These are phyloP conservation scores for Apomyelois bistriatella DNA, from an alignment of 2,888 invertebrate genomes.

Conservation along the genomic window DNA sequence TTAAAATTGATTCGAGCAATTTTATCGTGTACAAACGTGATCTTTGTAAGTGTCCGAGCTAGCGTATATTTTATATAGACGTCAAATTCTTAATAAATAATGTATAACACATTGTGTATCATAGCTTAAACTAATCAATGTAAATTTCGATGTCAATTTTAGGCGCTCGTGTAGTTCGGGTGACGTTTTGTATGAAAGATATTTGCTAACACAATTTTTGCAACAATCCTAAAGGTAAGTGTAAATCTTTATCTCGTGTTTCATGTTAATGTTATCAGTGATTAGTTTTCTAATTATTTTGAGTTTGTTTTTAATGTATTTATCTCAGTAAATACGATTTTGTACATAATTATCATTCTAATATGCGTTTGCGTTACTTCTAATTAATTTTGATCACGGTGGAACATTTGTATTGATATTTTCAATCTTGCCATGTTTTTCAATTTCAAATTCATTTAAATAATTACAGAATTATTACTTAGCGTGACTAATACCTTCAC, in stretches of 20 bases:
- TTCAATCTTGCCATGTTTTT: no score
- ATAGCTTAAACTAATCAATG: conserved; percentile 70
- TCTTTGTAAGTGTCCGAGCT: conserved; percentile 17
- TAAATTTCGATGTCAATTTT: conserved; percentile 78
- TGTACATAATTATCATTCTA: conserved; percentile 15
- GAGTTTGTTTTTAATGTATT: conserved; percentile 33
- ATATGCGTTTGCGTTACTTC: conserved; percentile 4
- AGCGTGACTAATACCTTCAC: no score
- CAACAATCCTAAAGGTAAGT: conserved; percentile 56
- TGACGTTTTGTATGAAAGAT: conserved; percentile 55
- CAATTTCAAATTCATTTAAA: no score
- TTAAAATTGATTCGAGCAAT: not conserved
- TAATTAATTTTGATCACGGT: no score
- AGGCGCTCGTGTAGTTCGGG: conserved; percentile 57
- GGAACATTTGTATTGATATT: no score
- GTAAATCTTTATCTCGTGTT: conserved; percentile 63
- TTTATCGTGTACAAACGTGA: conserved; percentile 13
- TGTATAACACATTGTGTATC: conserved; percentile 57
- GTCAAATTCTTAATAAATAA: conserved; percentile 62
- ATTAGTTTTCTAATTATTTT: conserved; percentile 43
- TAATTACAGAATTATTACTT: no score
- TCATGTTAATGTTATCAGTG: conserved; percentile 51
- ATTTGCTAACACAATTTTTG: conserved; percentile 74
- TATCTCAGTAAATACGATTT: conserved; percentile 24
- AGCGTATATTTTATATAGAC: conserved; percentile 72